These are phyloP conservation scores for Lycaena phlaeas DNA, from an alignment of 2,888 invertebrate genomes.

Conservation along the genomic window DNA sequence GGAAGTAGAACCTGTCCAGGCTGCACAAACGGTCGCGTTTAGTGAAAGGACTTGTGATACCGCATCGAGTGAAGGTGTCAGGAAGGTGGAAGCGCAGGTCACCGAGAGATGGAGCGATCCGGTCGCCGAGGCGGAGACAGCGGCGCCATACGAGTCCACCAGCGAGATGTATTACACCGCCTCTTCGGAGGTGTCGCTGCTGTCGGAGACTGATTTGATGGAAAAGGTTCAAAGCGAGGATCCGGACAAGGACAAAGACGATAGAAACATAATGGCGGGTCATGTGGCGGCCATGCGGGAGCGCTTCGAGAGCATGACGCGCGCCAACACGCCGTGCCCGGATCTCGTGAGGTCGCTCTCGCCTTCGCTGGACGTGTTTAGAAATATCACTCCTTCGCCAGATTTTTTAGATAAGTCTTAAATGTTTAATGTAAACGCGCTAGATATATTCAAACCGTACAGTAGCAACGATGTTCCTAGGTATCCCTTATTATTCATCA, in stretches of 20 bases:
- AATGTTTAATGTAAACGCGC: neutral
- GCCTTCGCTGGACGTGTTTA: conserved; percentile 42
- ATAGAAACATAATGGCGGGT: conserved; percentile 49
- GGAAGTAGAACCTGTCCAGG: neutral
- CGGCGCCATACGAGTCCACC: conserved; percentile 32
- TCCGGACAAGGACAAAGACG: conserved; percentile 32
- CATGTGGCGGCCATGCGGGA: conserved; percentile 70
- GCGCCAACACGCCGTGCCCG: conserved; percentile 54
- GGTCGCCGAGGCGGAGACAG: conserved; percentile 15
- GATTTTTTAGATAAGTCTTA: conserved; percentile 31
- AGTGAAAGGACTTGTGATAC: neutral
- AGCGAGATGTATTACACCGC: conserved; percentile 62
- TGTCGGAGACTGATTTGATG: conserved; percentile 42
- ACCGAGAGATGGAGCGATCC: conserved; percentile 32
- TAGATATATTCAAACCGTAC: conserved; percentile 7
- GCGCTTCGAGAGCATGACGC: conserved; percentile 63
- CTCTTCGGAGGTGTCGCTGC: conserved; percentile 47
- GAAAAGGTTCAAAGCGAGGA: conserved; percentile 26
- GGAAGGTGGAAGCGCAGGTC: conserved; percentile 29
- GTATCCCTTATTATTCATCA: neutral
- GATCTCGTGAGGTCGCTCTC: conserved; percentile 40
- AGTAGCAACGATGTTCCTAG: conserved; percentile 10
- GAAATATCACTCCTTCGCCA: conserved; percentile 49
- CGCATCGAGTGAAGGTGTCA: conserved; percentile 25
- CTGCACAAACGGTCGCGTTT: neutral